Evolutionary conservation across 1,140 invertebrate species (phyloP), one percentile per base, ranked within the genome.

Genomic region (Drosophila eugracilis): DNA sequence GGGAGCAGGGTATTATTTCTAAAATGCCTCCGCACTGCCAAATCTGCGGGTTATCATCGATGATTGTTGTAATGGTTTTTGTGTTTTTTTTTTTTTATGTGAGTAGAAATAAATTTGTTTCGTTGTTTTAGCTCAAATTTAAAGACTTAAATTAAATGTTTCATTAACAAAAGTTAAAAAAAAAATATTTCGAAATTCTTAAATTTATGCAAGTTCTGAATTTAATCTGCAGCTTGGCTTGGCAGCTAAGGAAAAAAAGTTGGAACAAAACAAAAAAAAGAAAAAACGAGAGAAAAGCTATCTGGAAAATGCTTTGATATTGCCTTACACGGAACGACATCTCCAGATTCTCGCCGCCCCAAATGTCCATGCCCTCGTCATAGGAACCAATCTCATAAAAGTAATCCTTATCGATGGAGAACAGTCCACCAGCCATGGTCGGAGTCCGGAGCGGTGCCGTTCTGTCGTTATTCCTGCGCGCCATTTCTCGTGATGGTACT

Each of bases 281-380:
- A 78, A 75, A 34, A n/a, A n/a, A n/a, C n/a, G n/a, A n/a, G 52
- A 28, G 5, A 39, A 58, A 49, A 55, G 26, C 28, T 28, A 41
- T 53, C 17, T 22, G 37, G 1, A 42, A 34, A 36, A 41, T 57
- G 28, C 21, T 58, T 7, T 58, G 55, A 73, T 34, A 57, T 75
- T 65, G 63, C 92, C 93, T 95, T 95, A 99, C 98, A 94, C 98
- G 94, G 92, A 99, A 99, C 69, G 98, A 99, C 96, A 99, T 99
- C 93, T 99, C 99, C 30, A 99, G 94, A 93, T 99, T 99, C 93
- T 99, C 98, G 58, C 98, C 99, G 26, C 98, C 99, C 99, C 98
- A 99, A 75, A 99, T 99, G 91, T 99, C 98, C 98, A 99, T 99
- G 76, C 98, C 98, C 92, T 98, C 95, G 92, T 99, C 99, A 91